These are phyloP conservation scores for Crossoptilon crossoptilon DNA, from an alignment of 2,797 vertebrate genomes.

Conservation along the genomic window DNA sequence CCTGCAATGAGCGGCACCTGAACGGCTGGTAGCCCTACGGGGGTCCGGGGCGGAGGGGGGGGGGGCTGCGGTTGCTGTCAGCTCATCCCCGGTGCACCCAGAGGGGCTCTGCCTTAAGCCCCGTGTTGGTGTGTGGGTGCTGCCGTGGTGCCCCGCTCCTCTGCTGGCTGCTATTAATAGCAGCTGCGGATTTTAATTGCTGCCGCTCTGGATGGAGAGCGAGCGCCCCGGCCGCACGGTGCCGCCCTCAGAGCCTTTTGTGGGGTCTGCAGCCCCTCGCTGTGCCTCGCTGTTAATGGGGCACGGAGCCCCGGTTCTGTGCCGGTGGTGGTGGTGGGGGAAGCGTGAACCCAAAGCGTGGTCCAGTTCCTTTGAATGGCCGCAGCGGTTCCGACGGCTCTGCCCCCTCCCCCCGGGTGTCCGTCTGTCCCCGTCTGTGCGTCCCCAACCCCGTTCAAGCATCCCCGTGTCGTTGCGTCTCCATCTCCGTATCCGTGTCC, in stretches of 20 bases:
- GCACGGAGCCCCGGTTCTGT: fast-evolving
- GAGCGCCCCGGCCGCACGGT: no score
- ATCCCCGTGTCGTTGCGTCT: not conserved
- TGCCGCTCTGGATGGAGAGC: not conserved
- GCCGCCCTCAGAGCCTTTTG: no score
- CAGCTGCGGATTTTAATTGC: constrained; percentile 44
- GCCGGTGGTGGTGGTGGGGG: fast-evolving
- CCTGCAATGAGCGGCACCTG: not conserved
- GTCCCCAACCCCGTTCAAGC: not conserved
- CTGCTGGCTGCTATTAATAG: constrained; percentile 69
- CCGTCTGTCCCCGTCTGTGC: not conserved
- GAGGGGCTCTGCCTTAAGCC: no score
- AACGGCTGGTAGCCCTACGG: not conserved
- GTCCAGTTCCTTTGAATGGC: fast-evolving
- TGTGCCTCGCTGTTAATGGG: no score
- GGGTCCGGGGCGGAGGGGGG: no score
- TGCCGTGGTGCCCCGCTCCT: not conserved
- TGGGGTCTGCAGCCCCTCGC: no score
- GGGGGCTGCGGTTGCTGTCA: not conserved
- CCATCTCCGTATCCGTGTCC: not conserved
- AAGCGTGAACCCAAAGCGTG: not conserved
- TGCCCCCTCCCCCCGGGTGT: not conserved
- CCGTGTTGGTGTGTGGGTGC: not conserved
- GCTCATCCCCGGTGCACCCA: fast-evolving
- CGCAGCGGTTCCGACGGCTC: fast-evolving